A percentile compares a stretch with the other conserved stretches of the same genome.
Evolutionary conservation across 2,888 invertebrate genomes (phyloP).

Genomic region (Torymus auratus): DNA sequence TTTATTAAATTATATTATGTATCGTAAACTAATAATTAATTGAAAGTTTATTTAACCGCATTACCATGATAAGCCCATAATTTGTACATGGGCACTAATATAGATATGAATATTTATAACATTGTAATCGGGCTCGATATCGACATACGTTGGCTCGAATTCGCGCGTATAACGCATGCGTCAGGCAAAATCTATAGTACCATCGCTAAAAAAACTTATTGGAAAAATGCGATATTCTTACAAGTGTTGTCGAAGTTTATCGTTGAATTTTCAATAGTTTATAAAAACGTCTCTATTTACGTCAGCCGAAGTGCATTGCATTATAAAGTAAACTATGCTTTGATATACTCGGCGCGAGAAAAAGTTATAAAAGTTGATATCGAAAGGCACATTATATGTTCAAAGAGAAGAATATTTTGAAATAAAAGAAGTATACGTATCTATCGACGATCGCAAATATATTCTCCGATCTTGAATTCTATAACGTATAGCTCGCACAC

Average conservation of each 20-base stretch:
- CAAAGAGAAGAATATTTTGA: no score
- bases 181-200: not conserved
- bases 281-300: not conserved
- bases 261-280: slow-evolving; percentile 21
- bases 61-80: not conserved
- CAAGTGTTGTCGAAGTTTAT: slow-evolving; percentile 7
- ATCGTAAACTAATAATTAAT: not conserved
- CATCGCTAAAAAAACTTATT: slow-evolving; percentile 22
- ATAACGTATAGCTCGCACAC: no score
- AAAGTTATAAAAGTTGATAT: no score
- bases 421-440: no score
- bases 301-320: not conserved
- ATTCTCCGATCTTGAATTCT: no score
- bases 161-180: not conserved
- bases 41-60: slow-evolving; percentile 26
- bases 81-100: slow-evolving; percentile 14
- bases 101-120: slow-evolving; percentile 35
- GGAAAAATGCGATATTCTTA: slow-evolving; percentile 14
- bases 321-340: not conserved
- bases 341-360: not conserved
- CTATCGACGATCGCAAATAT: no score
- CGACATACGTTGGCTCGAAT: slow-evolving; percentile 11
- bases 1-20: not conserved
- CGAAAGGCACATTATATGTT: no score
- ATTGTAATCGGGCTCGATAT: slow-evolving; percentile 4